phyloP scores from a whole-genome alignment of 2,797 vertebrate species.

The Acipenser ruthenus region DNA sequence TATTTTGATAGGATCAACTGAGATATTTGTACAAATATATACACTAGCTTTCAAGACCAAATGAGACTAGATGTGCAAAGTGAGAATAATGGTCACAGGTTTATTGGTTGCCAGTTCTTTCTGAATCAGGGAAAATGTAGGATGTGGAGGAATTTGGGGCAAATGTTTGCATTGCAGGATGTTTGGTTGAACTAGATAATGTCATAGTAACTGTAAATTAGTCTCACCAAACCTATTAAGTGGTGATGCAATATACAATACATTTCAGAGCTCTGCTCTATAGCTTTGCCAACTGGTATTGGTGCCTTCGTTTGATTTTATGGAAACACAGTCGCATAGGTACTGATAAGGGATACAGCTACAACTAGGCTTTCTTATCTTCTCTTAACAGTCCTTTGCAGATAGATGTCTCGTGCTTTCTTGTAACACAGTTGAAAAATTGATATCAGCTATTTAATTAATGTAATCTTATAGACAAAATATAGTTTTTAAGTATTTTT shows the following conservation, averaged over 20 bases:
- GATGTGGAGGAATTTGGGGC: background rate
- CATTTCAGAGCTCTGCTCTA: background rate
- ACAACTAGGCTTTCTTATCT: conserved; percentile 57
- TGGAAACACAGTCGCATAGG: conserved; percentile 49
- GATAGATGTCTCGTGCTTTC: conserved; percentile 35
- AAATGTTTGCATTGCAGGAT: background rate
- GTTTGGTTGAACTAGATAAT: no score
- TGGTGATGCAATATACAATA: background rate
- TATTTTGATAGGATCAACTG: no score
- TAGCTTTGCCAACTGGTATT: conserved; percentile 39
- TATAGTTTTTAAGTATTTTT: conserved; percentile 28
- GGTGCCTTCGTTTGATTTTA: conserved; percentile 38
- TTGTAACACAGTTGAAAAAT: conserved; percentile 14
- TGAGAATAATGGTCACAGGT: no score
- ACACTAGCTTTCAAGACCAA: no score
- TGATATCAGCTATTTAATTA: conserved; percentile 41
- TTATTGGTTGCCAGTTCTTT: no score
- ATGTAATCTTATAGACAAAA: conserved; percentile 34
- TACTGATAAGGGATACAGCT: conserved; percentile 56
- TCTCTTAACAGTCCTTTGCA: conserved; percentile 52
- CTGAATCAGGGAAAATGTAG: no score
- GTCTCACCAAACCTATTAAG: background rate
- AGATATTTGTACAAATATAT: no score
- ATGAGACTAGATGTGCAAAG: no score
- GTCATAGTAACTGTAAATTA: background rate